phyloP scores from a whole-genome alignment of 2,888 invertebrate species.

The Pantelozetes paolii region DNA sequence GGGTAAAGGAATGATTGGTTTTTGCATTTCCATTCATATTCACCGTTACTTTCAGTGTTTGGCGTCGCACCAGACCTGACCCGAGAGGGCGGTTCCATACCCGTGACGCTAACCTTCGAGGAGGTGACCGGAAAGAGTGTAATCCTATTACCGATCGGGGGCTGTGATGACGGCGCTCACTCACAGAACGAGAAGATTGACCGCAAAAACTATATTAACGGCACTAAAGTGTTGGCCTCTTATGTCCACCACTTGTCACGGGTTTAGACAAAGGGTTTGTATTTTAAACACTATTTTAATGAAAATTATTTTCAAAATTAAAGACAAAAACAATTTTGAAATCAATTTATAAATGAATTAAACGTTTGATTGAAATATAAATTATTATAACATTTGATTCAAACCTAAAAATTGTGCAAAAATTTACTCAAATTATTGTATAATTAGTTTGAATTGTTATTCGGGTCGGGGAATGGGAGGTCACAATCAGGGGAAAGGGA shows the following conservation, averaged over 20 bases:
- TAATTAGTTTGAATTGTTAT: no score
- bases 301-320: no score
- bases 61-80: conserved; percentile 47
- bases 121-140: conserved; percentile 90
- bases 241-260: conserved; percentile 26
- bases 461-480: no score
- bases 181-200: conserved; percentile 98
- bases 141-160: conserved; percentile 87
- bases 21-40: background rate
- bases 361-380: no score
- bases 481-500: no score
- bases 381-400: no score
- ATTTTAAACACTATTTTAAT: no score
- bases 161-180: conserved; percentile 95
- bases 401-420: no score
- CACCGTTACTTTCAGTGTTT: conserved; percentile 39
- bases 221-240: conserved; percentile 52
- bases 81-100: conserved; percentile 96
- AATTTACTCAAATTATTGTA: no score
- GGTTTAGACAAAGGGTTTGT: no score
- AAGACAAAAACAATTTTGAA: no score
- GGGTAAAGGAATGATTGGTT: conserved; percentile 52
- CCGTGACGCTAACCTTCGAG: conserved; percentile 82
- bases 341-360: no score
- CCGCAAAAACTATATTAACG: conserved; percentile 84